Base-by-base conservation (phyloP, 2,797 vertebrate genomes). In the Gobio occitaniae region DNA sequence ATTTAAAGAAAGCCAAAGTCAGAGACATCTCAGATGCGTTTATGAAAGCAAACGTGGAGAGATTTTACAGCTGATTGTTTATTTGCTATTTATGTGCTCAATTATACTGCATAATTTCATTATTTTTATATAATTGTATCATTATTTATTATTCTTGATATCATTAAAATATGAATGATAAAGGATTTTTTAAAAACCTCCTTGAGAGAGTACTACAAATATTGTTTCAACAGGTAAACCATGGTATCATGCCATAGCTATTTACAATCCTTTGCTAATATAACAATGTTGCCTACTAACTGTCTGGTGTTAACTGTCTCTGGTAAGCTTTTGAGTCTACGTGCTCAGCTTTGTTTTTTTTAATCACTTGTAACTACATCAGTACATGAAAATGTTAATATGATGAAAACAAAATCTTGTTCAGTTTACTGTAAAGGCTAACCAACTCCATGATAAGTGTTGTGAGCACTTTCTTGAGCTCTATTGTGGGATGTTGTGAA, bases 1-100 rank as follows among this genome's bases (percentile, higher is more conserved):
- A 38, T 83, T 83, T 66, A 52, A 50, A 25, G 41, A 74, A 74
- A 74, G 70, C 44, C 69, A 75, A 83, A 75, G 71, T 75, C 71
- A 65, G 38, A 81, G 12, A 56, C 15, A 72, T 9, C 44, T 36
- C 69, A 48, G 41, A 74, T 48, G 15, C 2, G 19, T 74, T 47
- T 21, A 44, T 48, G 38, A 63, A 74, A 63, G 41, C 25, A 48
- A 63, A 76, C 19, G 29, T 6, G 19, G 13, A 32, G 41, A 70
- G 12, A 38, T 61, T 61, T 78, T 70, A 70, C 76, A 41, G 41
- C 68, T 65, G 44, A 82, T 54, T 47, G 4, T 79, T 61, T 44
- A 75, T 48, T 70, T 68, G 29, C 3, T 19, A 15, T 36, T 38
- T 65, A 29, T 66, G 15, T 52, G 44, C 44, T 65, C 2, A n/a